Evolutionary conservation across 2,888 invertebrate species (phyloP).

Genomic region (Cosmia trapezina): DNA sequence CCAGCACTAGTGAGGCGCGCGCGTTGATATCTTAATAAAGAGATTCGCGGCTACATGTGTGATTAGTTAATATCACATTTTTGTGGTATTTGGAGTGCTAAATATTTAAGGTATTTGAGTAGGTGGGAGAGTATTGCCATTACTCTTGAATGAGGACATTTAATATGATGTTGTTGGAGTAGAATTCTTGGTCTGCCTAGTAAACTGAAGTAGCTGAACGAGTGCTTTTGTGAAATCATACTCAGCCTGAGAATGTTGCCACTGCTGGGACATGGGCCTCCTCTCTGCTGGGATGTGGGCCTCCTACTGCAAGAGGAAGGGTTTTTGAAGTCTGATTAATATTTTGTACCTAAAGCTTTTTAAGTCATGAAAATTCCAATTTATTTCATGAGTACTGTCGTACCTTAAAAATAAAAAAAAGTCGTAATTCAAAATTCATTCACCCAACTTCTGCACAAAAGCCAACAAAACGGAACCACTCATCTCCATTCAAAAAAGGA

Average conservation of each 20-base stretch:
- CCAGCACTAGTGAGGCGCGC: slow-evolving; percentile 28
- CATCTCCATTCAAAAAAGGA: slow-evolving; percentile 18
- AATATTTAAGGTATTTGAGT: not conserved
- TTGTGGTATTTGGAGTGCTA: not conserved
- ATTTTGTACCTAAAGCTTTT: not conserved
- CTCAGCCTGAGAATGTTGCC: not conserved
- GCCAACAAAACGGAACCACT: slow-evolving; percentile 20
- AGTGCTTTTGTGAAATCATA: not conserved
- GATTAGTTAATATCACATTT: not conserved
- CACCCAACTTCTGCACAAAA: slow-evolving; percentile 5
- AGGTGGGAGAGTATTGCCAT: not conserved
- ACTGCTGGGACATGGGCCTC: not conserved
- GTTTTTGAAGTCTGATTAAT: not conserved
- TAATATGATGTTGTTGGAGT: not conserved
- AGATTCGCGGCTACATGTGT: not conserved
- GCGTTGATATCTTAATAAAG: slow-evolving; percentile 59
- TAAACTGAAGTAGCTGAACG: not conserved
- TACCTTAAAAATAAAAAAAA: not conserved
- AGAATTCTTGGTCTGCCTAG: not conserved
- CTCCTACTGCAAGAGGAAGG: not conserved
- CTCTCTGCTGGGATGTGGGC: no score
- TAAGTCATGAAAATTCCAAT: not conserved
- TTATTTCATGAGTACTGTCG: not conserved
- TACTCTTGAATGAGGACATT: not conserved
- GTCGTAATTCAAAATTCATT: not conserved